These are phyloP conservation scores for Trematocara nigrifrons DNA, from an alignment of 2,113 vertebrate genomes.

Conservation along the genomic window DNA sequence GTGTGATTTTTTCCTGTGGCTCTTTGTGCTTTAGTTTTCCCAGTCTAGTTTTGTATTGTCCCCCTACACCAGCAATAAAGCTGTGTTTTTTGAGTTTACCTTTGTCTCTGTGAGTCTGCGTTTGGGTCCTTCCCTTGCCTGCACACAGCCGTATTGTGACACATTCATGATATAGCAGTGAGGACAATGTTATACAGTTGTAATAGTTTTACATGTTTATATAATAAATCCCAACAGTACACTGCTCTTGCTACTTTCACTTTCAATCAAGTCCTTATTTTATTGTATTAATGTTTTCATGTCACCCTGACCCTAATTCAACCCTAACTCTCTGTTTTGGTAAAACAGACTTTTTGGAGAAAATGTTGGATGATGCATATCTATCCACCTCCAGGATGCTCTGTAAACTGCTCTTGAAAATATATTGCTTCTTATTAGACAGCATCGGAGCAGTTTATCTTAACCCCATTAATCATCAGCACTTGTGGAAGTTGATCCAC, in stretches of 20 bases:
- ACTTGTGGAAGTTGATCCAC: slow-evolving; percentile 17
- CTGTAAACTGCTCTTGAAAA: slow-evolving; percentile 28
- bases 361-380: background rate
- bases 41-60: too few species aligned
- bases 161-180: background rate
- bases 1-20: too few species aligned
- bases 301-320: background rate
- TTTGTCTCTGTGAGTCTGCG: too few species aligned
- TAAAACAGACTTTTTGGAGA: background rate
- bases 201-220: background rate
- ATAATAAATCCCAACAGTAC: background rate
- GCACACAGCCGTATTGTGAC: too few species aligned
- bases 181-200: background rate
- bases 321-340: background rate
- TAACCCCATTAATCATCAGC: slow-evolving; percentile 48
- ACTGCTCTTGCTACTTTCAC: background rate
- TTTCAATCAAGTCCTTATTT: background rate
- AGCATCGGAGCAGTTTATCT: slow-evolving; percentile 20
- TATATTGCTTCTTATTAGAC: slow-evolving; percentile 51
- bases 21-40: too few species aligned
- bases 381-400: slow-evolving; percentile 3
- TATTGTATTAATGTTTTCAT: background rate
- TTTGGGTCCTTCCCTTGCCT: too few species aligned
- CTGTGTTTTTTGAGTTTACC: too few species aligned
- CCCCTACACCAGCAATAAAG: too few species aligned